phyloP scores from a whole-genome alignment of 1,140 invertebrate species.

The Drosophila kohkoa region DNA sequence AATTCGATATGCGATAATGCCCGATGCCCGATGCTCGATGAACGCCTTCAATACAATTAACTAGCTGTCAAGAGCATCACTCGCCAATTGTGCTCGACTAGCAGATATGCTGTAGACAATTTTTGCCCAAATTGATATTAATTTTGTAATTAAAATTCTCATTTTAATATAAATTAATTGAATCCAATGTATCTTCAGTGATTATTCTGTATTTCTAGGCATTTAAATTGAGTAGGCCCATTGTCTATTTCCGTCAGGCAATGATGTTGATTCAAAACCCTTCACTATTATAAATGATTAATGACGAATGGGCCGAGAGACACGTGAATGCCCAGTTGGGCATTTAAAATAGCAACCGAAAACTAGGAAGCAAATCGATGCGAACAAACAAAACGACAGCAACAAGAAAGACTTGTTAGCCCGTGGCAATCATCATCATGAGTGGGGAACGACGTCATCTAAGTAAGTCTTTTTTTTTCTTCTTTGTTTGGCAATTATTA shows the following conservation, averaged over 20 bases:
- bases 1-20: background rate
- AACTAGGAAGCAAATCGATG: slow-evolving; percentile 26
- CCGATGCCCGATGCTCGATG: too few relatives aligned
- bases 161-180: background rate
- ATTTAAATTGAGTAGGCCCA: slow-evolving; percentile 18
- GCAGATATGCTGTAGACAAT: background rate
- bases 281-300: slow-evolving; percentile 43
- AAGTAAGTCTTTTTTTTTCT: background rate
- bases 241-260: slow-evolving; percentile 12
- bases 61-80: slow-evolving; percentile 6
- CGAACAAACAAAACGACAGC: background rate
- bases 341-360: slow-evolving; percentile 10
- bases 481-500: background rate
- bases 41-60: slow-evolving; percentile 12
- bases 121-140: background rate
- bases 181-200: background rate
- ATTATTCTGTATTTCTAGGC: background rate
- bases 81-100: background rate
- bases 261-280: slow-evolving; percentile 17
- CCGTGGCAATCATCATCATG: background rate
- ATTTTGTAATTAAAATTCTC: background rate
- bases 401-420: slow-evolving; percentile 16
- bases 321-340: slow-evolving; percentile 1
- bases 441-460: background rate
- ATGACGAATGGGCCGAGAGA: slow-evolving; percentile 15